Evolutionary conservation across 2,797 vertebrate species (phyloP).

Genomic region (Melanotaenia maccullochi): DNA sequence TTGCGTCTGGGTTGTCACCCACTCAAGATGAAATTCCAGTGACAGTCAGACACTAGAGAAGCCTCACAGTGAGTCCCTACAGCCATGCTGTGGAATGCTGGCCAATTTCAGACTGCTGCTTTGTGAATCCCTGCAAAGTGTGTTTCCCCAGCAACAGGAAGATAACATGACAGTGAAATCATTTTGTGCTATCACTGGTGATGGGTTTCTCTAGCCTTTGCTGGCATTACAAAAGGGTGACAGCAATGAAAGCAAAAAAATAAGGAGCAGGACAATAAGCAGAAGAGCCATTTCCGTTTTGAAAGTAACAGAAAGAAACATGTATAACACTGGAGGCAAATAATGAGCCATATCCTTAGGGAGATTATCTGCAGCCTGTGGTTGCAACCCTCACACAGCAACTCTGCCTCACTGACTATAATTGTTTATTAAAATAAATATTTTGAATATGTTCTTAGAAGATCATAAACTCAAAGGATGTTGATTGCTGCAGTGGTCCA

Average conservation of each 20-base stretch:
- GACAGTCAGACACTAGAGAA: conserved; percentile 33
- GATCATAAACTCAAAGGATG: conserved; percentile 40
- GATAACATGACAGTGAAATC: conserved; percentile 69
- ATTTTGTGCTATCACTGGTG: conserved; percentile 50
- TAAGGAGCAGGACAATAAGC: conserved; percentile 33
- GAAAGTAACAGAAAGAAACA: conserved; percentile 57
- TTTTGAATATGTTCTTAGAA: conserved; percentile 18
- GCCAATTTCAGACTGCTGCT: conserved; percentile 65
- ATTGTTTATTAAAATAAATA: conserved; percentile 48
- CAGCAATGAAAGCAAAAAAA: conserved; percentile 19
- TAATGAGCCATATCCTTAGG: conserved; percentile 43
- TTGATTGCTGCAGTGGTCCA: conserved; percentile 49
- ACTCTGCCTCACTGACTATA: conserved; percentile 14
- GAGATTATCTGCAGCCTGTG: conserved; percentile 27
- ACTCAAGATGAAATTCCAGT: conserved; percentile 46
- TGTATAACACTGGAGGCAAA: conserved; percentile 37
- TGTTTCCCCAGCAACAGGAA: conserved; percentile 61
- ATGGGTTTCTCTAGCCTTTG: conserved; percentile 43
- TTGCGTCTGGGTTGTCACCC: conserved; percentile 29
- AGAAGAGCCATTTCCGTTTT: conserved; percentile 46
- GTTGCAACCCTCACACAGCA: conserved; percentile 34
- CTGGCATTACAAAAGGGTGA: conserved; percentile 19
- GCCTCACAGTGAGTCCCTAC: conserved; percentile 17
- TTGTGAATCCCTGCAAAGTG: conserved; percentile 53
- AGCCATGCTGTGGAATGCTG: conserved; percentile 46